Base-by-base conservation (phyloP, 1,140 invertebrate species). In the Saccostrea cuccullata region DNA sequence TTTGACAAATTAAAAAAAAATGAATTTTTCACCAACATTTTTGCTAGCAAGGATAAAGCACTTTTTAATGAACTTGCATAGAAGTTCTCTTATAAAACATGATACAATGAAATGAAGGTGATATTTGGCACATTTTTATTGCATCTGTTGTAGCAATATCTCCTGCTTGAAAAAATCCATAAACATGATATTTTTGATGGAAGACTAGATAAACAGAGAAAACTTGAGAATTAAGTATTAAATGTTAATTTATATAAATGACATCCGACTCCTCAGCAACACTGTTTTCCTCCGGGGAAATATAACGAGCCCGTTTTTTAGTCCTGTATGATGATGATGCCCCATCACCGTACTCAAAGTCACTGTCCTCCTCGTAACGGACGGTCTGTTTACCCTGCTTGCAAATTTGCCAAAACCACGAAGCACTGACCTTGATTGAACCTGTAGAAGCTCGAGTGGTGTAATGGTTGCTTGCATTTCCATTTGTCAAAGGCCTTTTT, bases 321-420 rank as follows among this genome's bases (percentile, higher is more conserved):
- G 47, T 36, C 86, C 67, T 47, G 30, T 73, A 58, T 13, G 70
- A 73, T 12, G 70, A 73, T 36, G 70, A 73, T 12, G 26, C 70
- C 13, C 70, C 26, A 36, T 73, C 70, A 15, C 70, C 70, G 82
- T 82, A 73, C 84, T 93, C 94, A 86, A 94, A 93, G 88, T 95
- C 95, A 91, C 95, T 95, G 15, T 83, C 92, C 58, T 95, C 92
- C 87, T 95, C 94, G 86, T 95, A 95, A 11, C 89, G 91, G 3
- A 95, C 94, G 17, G 93, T 95, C 58, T 93, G 90, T 85, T 93
- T 92, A 11, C 94, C 95, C 64, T 92, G 92, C 88, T 94, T 94
- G 23, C 95, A 89, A 11, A 94, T 95, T 26, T 86, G 90, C 82
- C 56, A 15, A 70, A 2, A 47, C 56, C 82, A 84, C 86, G 89